phyloP scores from a whole-genome alignment of 2,797 vertebrate genomes.

The Oreochromis grahami region DNA sequence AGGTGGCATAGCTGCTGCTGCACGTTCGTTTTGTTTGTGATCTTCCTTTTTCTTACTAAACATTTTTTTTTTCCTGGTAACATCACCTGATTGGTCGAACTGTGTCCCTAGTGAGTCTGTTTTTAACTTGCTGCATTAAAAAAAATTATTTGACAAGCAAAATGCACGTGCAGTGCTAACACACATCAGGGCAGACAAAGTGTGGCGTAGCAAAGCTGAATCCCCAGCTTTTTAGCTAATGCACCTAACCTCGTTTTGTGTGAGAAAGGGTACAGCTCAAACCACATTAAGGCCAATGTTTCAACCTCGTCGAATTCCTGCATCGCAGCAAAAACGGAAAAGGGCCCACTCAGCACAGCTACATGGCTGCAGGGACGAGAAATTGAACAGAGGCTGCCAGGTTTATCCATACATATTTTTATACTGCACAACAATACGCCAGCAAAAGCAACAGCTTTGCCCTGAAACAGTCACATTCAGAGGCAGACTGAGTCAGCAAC shows the following conservation, averaged over 20 bases:
- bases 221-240: background rate
- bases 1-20: background rate
- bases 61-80: background rate
- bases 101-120: background rate
- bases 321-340: slow-evolving; percentile 50
- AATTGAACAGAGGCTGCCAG: slow-evolving; percentile 30
- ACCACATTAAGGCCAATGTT: slow-evolving; percentile 50
- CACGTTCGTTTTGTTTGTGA: background rate
- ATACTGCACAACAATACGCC: slow-evolving; percentile 41
- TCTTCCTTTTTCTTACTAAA: background rate
- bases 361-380: slow-evolving; percentile 37
- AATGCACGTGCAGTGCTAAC: background rate
- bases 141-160: background rate
- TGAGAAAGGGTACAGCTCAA: slow-evolving; percentile 5
- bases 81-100: background rate
- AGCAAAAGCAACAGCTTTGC: slow-evolving; percentile 30
- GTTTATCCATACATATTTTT: slow-evolving; percentile 62
- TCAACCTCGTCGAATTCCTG: slow-evolving; percentile 55
- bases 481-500: slow-evolving; percentile 43
- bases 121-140: background rate
- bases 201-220: background rate
- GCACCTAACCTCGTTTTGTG: slow-evolving; percentile 19
- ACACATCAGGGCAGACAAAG: background rate
- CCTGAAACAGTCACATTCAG: slow-evolving; percentile 43
- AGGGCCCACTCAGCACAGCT: slow-evolving; percentile 62